Conservation (phyloP, 2,113 vertebrate genomes). For the Trichechus manatus region DNA sequence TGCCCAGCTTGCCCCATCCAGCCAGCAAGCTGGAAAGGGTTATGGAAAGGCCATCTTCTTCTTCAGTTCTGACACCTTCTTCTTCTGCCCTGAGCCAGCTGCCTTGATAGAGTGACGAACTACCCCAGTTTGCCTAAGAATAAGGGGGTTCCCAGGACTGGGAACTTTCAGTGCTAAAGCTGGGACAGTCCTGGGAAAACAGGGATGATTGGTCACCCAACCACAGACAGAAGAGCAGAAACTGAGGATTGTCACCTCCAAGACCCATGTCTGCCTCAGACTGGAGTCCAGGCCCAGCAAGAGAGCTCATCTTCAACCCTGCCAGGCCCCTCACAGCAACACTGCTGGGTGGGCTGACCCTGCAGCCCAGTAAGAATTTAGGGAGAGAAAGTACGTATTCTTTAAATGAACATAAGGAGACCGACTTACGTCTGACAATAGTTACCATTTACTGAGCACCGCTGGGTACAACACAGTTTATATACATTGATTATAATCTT, state of each 20-base stretch:
- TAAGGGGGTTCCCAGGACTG: too few relatives aligned
- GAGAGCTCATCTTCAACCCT: background rate
- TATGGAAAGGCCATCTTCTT: background rate
- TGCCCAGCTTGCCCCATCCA: background rate
- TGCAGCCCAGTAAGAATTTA: constrained; percentile 29
- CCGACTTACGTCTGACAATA: background rate
- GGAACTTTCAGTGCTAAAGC: too few relatives aligned
- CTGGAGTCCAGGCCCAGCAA: background rate
- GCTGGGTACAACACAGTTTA: background rate
- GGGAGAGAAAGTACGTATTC: background rate
- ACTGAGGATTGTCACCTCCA: background rate
- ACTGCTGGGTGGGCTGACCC: background rate
- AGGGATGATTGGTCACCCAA: background rate
- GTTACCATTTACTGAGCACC: background rate
- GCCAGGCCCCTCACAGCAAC: background rate
- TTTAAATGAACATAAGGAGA: constrained; percentile 40
- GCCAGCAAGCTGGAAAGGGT: background rate
- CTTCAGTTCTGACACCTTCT: background rate
- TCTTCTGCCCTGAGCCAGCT: background rate
- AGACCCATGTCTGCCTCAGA: background rate
- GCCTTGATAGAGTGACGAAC: background rate
- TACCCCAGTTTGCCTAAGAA: background rate
- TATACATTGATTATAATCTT: constrained; percentile 29
- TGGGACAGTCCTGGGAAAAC: background rate
- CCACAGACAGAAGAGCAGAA: background rate